A percentile compares a stretch with the other conserved stretches of the same genome.
phyloP scores from a whole-genome alignment of 92 coral and sea anemone species.

The Porites evermanni region DNA sequence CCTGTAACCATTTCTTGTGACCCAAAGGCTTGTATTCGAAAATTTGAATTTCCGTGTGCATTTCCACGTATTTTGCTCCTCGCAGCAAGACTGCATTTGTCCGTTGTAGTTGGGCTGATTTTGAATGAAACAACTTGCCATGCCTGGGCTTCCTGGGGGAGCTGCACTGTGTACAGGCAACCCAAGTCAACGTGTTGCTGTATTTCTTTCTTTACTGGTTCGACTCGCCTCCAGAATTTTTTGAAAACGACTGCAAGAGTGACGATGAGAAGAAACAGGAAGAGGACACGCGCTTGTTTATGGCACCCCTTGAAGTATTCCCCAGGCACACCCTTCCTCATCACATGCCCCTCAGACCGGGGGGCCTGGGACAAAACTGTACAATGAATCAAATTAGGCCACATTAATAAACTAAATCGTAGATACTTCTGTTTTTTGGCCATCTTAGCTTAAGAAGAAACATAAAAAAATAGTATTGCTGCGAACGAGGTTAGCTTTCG shows the following conservation, averaged over 20 bases:
- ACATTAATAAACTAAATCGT: no score
- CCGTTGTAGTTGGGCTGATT: conserved; percentile 60
- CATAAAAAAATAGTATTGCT: no score
- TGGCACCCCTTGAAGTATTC: conserved; percentile 39
- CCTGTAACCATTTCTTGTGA: conserved; percentile 90
- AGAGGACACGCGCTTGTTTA: conserved; percentile 50
- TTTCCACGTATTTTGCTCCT: conserved; percentile 1
- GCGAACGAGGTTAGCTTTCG: no score
- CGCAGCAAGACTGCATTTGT: conserved; percentile 13
- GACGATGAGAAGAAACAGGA: conserved; percentile 42
- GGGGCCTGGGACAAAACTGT: conserved; percentile 7
- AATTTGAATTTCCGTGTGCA: conserved; percentile 59
- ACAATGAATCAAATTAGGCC: no score
- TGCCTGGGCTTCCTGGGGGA: conserved; percentile 59
- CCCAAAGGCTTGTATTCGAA: conserved; percentile 87
- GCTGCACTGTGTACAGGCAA: conserved; percentile 79
- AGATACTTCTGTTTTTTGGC: no score
- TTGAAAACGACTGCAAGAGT: conserved; percentile 44
- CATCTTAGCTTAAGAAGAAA: no score
- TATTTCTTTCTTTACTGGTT: conserved; percentile 21
- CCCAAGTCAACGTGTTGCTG: conserved; percentile 71
- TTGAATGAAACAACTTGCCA: conserved; percentile 74
- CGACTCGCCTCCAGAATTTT: conserved; percentile 46
- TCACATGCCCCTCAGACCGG: conserved; percentile 30
- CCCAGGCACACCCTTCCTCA: conserved; percentile 41